These are phyloP conservation scores for Nanorana parkeri DNA, from an alignment of 2,113 vertebrate genomes.

Conservation along the genomic window DNA sequence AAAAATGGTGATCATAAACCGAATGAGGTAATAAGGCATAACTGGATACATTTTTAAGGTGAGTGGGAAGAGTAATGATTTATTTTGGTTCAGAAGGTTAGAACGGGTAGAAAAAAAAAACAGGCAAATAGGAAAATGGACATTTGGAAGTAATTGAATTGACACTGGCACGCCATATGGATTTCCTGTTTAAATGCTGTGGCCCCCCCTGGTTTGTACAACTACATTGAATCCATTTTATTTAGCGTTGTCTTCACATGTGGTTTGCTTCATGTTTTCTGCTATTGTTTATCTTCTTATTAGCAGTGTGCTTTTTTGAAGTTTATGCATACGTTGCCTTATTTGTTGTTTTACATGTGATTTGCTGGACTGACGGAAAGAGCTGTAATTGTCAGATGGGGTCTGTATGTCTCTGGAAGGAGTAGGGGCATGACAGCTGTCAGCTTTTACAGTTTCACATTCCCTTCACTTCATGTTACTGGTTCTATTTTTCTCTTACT, in stretches of 20 bases:
- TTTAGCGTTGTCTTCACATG: background rate
- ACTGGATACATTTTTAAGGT: background rate
- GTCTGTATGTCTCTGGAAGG: background rate
- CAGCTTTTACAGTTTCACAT: background rate
- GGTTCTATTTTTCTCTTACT: too few species aligned
- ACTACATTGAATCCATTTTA: background rate
- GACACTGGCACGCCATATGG: background rate
- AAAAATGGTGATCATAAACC: too few species aligned
- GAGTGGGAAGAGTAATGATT: background rate
- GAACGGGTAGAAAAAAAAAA: slow-evolving; percentile 6
- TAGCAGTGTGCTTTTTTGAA: background rate
- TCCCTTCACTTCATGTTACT: too few species aligned
- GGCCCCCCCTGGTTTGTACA: background rate
- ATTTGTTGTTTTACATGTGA: background rate
- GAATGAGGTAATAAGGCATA: background rate
- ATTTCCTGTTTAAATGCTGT: background rate
- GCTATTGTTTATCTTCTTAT: slow-evolving; percentile 6
- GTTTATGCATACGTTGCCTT: background rate
- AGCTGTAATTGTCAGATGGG: background rate
- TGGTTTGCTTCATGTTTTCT: background rate
- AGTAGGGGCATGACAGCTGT: background rate
- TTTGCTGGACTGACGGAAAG: background rate
- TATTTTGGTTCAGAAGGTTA: background rate
- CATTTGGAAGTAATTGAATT: slow-evolving; percentile 32
- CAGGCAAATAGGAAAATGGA: background rate